These are phyloP conservation scores for Crocidura indochinensis DNA, from an alignment of 2,797 vertebrate genomes.

Conservation along the genomic window DNA sequence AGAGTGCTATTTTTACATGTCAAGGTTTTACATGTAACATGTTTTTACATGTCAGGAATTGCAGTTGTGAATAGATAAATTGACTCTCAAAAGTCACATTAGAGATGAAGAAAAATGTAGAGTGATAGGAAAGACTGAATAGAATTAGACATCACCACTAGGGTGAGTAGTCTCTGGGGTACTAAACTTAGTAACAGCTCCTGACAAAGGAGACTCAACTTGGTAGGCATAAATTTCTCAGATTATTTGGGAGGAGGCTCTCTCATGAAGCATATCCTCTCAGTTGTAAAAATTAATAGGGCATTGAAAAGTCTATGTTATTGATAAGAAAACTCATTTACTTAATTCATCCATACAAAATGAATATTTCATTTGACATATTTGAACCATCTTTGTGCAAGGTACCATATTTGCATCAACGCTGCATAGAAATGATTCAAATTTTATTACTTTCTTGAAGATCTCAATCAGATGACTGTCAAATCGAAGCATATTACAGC, in stretches of 20 bases:
- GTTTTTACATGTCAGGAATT: neutral
- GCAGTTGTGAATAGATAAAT: neutral
- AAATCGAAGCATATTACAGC: too few relatives aligned
- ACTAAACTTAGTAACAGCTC: neutral
- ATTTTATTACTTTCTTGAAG: neutral
- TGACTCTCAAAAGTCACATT: neutral
- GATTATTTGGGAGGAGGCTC: neutral
- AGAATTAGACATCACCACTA: neutral
- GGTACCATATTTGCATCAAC: neutral
- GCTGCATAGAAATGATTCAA: neutral
- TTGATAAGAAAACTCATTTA: slow-evolving; percentile 32
- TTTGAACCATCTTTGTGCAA: neutral
- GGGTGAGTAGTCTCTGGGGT: too few relatives aligned
- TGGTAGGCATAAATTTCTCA: neutral
- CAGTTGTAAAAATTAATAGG: neutral
- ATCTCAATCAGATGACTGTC: neutral
- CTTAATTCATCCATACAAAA: neutral
- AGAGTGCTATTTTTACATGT: too few relatives aligned
- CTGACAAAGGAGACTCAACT: neutral
- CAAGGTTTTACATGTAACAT: neutral
- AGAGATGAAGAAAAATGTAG: neutral
- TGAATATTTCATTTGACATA: neutral
- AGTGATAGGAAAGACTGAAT: neutral
- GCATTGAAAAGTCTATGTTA: neutral
- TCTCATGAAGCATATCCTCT: neutral